Evolutionary conservation across 2,113 vertebrate species (phyloP).

Genomic region (Hemiprocne comata): DNA sequence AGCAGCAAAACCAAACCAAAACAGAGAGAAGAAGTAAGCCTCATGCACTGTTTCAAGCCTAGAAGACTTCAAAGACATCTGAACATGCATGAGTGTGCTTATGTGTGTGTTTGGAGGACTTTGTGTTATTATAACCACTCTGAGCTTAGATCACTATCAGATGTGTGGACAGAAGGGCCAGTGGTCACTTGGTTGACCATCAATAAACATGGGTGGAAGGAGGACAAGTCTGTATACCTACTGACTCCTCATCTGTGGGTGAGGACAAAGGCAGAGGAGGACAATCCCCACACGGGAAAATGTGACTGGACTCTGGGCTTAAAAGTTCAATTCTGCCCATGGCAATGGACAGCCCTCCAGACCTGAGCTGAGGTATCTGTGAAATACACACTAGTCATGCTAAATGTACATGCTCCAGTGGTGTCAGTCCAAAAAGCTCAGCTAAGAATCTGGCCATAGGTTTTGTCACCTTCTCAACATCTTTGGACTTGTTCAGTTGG

Average conservation of each 20-base stretch:
- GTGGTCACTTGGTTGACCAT: neutral
- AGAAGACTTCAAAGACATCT: slow-evolving; percentile 14
- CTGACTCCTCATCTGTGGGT: neutral
- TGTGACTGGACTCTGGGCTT: fast-evolving
- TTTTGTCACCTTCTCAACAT: neutral
- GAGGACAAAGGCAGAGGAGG: neutral
- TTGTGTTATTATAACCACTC: neutral
- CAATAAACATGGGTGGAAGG: neutral
- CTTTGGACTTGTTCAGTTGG: neutral
- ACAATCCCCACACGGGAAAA: neutral
- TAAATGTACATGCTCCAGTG: fast-evolving
- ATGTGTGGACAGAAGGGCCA: neutral
- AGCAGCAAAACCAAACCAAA: neutral
- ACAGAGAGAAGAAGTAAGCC: neutral
- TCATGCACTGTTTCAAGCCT: neutral
- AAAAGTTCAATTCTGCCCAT: neutral
- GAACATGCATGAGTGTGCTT: neutral
- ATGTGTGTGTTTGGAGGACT: neutral
- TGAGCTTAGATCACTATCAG: neutral
- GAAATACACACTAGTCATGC: neutral
- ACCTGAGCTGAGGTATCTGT: neutral
- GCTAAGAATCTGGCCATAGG: neutral
- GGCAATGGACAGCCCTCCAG: neutral
- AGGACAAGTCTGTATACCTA: neutral
- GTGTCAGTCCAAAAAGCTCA: neutral